These are phyloP conservation scores for Sebastes dallii DNA, from an alignment of 2,797 vertebrate species.

Conservation along the genomic window DNA sequence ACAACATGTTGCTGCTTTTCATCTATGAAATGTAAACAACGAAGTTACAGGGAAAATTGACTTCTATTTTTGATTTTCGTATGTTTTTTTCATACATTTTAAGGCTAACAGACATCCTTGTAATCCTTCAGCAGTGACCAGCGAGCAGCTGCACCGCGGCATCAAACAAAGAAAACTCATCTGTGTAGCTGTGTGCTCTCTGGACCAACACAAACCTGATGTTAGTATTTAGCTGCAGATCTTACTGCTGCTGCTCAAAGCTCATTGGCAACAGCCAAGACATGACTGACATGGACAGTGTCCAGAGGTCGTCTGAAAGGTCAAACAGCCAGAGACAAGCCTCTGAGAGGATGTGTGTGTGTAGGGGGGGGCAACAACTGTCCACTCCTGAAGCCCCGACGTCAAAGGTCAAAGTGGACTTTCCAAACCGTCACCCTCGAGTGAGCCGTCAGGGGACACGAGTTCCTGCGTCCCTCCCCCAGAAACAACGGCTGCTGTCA, in stretches of 20 bases:
- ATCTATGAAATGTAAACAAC: not conserved
- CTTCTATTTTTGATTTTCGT: not conserved
- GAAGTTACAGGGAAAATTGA: not conserved
- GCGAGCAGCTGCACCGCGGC: not conserved
- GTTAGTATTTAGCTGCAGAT: not conserved
- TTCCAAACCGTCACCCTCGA: conserved; percentile 68
- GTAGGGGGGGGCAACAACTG: not conserved
- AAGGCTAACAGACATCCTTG: not conserved
- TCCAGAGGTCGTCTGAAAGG: conserved; percentile 49
- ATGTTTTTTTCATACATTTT: not conserved
- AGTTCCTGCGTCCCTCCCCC: conserved; percentile 30
- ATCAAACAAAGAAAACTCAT: not conserved
- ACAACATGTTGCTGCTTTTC: not conserved
- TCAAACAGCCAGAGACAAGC: conserved; percentile 49
- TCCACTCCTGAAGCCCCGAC: conserved; percentile 31
- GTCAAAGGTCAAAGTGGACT: conserved; percentile 69
- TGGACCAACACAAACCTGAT: not conserved
- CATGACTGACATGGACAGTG: conserved; percentile 59
- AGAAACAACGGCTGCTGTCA: conserved; percentile 63
- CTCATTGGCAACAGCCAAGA: not conserved
- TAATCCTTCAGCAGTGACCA: not conserved
- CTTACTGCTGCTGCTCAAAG: not conserved
- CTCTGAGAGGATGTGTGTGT: conserved; percentile 2
- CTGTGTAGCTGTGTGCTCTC: not conserved
- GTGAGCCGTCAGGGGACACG: conserved; percentile 53